Conservation (phyloP, 2,888 invertebrate genomes). For the Reticulitermes lucifugus region DNA sequence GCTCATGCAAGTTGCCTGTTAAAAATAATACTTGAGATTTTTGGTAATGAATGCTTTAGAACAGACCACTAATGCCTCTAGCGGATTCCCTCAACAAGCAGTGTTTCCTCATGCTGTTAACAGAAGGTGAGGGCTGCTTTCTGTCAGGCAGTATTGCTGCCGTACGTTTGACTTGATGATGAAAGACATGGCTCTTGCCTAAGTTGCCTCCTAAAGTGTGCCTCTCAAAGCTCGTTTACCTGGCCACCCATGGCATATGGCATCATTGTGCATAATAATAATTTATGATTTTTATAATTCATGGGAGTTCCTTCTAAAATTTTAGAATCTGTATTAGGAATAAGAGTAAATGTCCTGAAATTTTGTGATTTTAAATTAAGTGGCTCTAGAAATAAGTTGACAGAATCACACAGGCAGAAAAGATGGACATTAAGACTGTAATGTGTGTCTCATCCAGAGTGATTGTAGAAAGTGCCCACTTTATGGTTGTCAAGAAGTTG, state of each 20-base stretch:
- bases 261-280: not conserved
- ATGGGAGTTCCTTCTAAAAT: not conserved
- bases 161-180: too few species aligned
- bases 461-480: not conserved
- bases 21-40: too few species aligned
- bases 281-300: not conserved
- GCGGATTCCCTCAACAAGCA: too few species aligned
- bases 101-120: too few species aligned
- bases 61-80: too few species aligned
- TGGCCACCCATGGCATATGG: not conserved
- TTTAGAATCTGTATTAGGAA: not conserved
- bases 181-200: too few species aligned
- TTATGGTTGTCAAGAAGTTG: not conserved
- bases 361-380: not conserved
- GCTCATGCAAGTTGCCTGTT: too few species aligned
- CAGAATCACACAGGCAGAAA: slow-evolving; percentile 4
- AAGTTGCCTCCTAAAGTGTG: too few species aligned
- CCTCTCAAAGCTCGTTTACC: too few species aligned
- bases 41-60: too few species aligned
- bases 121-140: too few species aligned
- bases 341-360: not conserved
- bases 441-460: not conserved
- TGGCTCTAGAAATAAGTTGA: not conserved
- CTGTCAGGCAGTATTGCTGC: too few species aligned
- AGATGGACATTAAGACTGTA: not conserved